A percentile compares a stretch with the other conserved stretches of the same genome.
phyloP scores from a whole-genome alignment of 2,888 invertebrate species.

The Cepaea hortensis region DNA sequence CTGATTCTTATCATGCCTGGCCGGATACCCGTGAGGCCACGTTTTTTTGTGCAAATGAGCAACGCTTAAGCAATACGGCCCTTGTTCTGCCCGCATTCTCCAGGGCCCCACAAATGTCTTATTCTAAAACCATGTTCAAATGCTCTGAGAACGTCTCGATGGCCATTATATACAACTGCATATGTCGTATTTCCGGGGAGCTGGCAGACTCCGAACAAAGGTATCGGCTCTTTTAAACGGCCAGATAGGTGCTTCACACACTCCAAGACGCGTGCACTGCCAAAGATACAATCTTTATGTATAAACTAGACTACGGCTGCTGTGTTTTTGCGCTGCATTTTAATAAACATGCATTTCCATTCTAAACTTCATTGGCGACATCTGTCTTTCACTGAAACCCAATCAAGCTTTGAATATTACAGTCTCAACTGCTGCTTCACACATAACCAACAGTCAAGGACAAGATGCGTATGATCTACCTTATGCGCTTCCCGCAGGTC shows the following conservation, averaged over 20 bases:
- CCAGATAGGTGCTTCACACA: background rate
- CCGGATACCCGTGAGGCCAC: background rate
- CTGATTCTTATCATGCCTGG: slow-evolving; percentile 10
- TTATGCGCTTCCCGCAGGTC: no score
- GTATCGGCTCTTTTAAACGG: no score
- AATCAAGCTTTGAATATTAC: background rate
- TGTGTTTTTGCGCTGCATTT: background rate
- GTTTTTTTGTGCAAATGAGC: slow-evolving; percentile 15
- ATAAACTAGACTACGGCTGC: background rate
- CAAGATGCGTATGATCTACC: background rate
- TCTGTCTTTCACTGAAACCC: background rate
- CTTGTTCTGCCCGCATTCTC: slow-evolving; percentile 10
- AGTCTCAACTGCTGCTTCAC: background rate
- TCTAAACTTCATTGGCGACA: background rate
- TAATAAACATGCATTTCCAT: background rate
- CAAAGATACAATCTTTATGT: slow-evolving; percentile 17
- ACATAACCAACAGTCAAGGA: background rate
- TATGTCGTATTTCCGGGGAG: background rate
- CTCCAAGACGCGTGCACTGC: background rate
- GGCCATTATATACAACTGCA: background rate
- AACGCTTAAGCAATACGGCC: slow-evolving; percentile 2
- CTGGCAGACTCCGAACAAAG: background rate
- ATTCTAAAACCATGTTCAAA: background rate
- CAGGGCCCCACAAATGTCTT: slow-evolving; percentile 12
- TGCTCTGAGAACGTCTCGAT: background rate